Conservation (phyloP, 2,113 vertebrate genomes). For the Leptocoma aspasia region DNA sequence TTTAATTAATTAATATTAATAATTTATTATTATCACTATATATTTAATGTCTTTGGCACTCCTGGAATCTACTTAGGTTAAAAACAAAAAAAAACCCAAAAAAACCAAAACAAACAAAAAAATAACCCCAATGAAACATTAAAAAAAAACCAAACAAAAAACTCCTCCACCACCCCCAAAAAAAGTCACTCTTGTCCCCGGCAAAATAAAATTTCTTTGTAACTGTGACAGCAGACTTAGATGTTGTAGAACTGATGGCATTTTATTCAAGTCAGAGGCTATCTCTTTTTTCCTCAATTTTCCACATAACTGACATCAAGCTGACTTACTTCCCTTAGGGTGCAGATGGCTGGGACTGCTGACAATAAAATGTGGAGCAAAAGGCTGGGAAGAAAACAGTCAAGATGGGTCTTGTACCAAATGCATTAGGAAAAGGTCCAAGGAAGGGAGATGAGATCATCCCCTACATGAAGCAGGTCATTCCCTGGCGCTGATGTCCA, state of each 20-base stretch:
- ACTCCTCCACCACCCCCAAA: background rate
- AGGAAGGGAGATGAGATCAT: background rate
- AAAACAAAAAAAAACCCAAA: background rate
- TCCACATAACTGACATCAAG: background rate
- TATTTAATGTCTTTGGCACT: background rate
- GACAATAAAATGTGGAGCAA: background rate
- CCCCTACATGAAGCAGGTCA: background rate
- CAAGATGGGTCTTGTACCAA: background rate
- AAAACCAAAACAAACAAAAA: background rate
- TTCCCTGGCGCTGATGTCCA: background rate
- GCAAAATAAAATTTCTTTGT: background rate
- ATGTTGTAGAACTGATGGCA: background rate
- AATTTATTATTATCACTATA: background rate
- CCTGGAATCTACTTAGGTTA: background rate
- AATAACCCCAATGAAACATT: fast-evolving
- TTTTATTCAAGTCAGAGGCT: background rate
- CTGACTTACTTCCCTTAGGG: background rate
- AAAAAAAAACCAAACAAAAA: background rate
- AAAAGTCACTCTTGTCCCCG: background rate
- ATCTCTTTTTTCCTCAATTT: background rate
- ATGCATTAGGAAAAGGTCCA: background rate
- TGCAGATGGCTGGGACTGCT: background rate
- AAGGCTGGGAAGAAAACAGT: background rate
- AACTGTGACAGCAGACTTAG: background rate
- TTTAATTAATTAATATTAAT: background rate